Conservation (phyloP, 2,888 invertebrate species). For the Thera britannica region DNA sequence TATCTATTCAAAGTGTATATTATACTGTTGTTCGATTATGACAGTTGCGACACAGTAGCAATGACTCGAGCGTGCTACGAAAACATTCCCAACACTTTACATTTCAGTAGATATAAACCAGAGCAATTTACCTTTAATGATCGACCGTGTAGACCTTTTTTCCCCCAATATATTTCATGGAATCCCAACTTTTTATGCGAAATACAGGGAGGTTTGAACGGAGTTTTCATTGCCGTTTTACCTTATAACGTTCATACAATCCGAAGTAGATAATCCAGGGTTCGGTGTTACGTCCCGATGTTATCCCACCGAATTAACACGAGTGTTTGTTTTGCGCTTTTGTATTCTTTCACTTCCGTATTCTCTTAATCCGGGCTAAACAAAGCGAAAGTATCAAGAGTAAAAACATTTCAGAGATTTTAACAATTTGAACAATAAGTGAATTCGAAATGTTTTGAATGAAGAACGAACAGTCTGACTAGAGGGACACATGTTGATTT, state of each 20-base stretch:
- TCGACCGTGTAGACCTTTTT: slow-evolving; percentile 74
- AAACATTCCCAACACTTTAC: slow-evolving; percentile 69
- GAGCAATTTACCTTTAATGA: slow-evolving; percentile 78
- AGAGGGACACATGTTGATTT: no score
- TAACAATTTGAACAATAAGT: slow-evolving; percentile 22
- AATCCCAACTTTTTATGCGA: slow-evolving; percentile 77
- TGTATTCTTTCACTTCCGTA: slow-evolving; percentile 60
- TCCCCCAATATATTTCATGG: slow-evolving; percentile 74
- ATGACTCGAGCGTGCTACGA: slow-evolving; percentile 55
- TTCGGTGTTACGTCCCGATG: slow-evolving; percentile 71
- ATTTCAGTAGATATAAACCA: slow-evolving; percentile 73
- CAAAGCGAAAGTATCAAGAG: slow-evolving; percentile 28
- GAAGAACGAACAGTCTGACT: no score
- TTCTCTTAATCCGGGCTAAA: slow-evolving; percentile 41
- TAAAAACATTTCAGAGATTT: slow-evolving; percentile 23
- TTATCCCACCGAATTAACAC: slow-evolving; percentile 70
- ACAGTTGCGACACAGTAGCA: slow-evolving; percentile 8
- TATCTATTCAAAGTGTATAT: neutral
- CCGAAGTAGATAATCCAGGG: slow-evolving; percentile 79
- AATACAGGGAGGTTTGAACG: slow-evolving; percentile 73
- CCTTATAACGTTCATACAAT: slow-evolving; percentile 77
- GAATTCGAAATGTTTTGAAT: neutral
- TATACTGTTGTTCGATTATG: neutral
- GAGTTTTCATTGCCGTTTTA: slow-evolving; percentile 79
- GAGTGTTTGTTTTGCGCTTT: slow-evolving; percentile 58